These are phyloP conservation scores for Atherinomorus stipes DNA, from an alignment of 2,113 vertebrate genomes.

Conservation along the genomic window DNA sequence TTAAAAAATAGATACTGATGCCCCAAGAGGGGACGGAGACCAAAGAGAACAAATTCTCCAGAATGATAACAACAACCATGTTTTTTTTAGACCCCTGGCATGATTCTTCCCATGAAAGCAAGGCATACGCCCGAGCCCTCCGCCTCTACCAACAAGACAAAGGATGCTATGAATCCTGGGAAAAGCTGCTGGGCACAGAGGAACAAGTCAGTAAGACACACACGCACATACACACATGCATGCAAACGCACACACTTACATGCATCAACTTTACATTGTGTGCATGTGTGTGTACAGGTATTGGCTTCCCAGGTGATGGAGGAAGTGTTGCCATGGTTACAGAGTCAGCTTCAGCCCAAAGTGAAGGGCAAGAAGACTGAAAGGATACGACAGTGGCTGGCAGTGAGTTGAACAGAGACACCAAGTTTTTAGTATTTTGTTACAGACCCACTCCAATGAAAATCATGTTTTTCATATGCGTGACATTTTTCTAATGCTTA, in stretches of 20 bases:
- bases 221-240: not conserved
- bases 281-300: constrained; percentile 64
- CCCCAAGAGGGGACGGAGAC: not conserved
- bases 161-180: constrained; percentile 90
- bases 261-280: not conserved
- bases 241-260: not conserved
- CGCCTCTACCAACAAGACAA: constrained; percentile 91
- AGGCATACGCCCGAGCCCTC: constrained; percentile 87
- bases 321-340: constrained; percentile 90
- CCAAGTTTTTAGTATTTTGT: not conserved
- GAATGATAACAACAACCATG: not conserved
- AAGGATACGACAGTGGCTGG: constrained; percentile 89
- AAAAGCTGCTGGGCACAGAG: constrained; percentile 87
- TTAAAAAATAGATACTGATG: not conserved
- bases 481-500: too few species aligned
- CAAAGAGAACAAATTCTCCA: not conserved
- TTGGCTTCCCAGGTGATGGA: constrained; percentile 93
- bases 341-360: constrained; percentile 89
- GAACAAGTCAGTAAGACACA: constrained; percentile 80
- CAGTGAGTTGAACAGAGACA: constrained; percentile 72
- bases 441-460: too few species aligned
- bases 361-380: constrained; percentile 92
- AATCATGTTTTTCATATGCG: not conserved
- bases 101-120: constrained; percentile 84
- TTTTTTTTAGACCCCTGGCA: constrained; percentile 84